These are phyloP conservation scores for Caenorhabditis uteleia DNA, from an alignment of 2,888 invertebrate genomes.

Conservation along the genomic window DNA sequence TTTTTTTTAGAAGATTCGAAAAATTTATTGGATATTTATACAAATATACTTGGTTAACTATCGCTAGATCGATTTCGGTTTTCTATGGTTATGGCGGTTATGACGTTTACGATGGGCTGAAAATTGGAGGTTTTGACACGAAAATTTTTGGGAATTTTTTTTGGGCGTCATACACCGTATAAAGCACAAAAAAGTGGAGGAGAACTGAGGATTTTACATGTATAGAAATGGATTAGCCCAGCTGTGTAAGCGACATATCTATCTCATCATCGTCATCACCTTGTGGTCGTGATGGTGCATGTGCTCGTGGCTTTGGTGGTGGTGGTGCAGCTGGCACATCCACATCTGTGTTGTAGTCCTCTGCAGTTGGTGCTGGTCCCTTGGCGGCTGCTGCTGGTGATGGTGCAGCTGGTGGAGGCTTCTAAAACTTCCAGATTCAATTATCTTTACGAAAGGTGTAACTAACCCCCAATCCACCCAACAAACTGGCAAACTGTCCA, in stretches of 20 bases:
- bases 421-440: slow-evolving; percentile 7
- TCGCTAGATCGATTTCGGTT: no score
- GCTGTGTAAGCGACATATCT: slow-evolving; percentile 32
- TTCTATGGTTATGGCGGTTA: no score
- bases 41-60: no score
- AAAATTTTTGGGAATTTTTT: no score
- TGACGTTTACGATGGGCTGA: no score
- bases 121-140: no score
- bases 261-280: slow-evolving; percentile 39
- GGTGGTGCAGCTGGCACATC: slow-evolving; percentile 7
- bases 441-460: slow-evolving; percentile 10
- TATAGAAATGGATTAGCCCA: slow-evolving; percentile 14
- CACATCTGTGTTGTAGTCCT: slow-evolving; percentile 33
- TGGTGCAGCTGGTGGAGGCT: slow-evolving; percentile 22
- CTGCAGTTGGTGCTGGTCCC: slow-evolving; percentile 20
- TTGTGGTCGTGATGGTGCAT: slow-evolving; percentile 14
- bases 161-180: no score
- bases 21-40: not conserved
- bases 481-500: slow-evolving; percentile 26
- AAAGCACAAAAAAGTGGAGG: no score
- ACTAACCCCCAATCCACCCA: slow-evolving; percentile 20
- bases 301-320: slow-evolving; percentile 11
- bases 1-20: no score
- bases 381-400: slow-evolving; percentile 5
- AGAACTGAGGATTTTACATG: no score